Conservation (phyloP, 2,797 vertebrate genomes). For the Tokudaia muenninki region DNA sequence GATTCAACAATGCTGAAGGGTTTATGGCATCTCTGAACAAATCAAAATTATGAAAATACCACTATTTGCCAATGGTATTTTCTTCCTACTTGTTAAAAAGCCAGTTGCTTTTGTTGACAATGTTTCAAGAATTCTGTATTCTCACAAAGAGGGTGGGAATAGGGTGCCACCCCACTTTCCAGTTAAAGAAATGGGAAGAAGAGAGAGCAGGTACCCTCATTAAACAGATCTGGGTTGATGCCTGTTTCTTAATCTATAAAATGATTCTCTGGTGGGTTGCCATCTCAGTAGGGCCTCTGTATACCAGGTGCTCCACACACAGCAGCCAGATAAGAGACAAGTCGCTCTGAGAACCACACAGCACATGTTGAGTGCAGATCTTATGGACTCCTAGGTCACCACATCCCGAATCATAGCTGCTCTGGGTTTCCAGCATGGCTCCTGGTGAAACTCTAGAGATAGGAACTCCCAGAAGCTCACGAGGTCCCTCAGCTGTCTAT, state of each 20-base stretch:
- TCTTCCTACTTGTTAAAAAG: conserved; percentile 58
- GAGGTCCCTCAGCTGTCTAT: too few relatives aligned
- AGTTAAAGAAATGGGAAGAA: neutral
- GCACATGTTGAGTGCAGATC: neutral
- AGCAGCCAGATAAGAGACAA: neutral
- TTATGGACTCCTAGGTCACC: neutral
- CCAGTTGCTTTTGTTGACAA: conserved; percentile 38
- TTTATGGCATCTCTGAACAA: conserved; percentile 67
- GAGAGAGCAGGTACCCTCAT: neutral
- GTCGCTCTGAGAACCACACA: neutral
- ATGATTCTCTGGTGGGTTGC: neutral
- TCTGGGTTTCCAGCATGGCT: neutral
- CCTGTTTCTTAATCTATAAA: neutral
- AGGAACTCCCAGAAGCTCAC: neutral
- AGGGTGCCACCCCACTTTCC: neutral
- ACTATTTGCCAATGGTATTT: conserved; percentile 66
- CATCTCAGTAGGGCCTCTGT: neutral
- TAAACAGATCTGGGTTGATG: neutral
- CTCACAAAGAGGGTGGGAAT: neutral
- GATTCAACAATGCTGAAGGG: conserved; percentile 36
- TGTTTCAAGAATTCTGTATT: conserved; percentile 35
- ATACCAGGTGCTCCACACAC: neutral
- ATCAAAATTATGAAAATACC: conserved; percentile 60
- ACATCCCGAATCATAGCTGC: neutral
- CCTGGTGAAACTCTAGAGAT: neutral